Percentiles rank a stretch among this genome's conserved stretches.
These are phyloP conservation scores for Emberiza fucata DNA, from an alignment of 2,113 vertebrate genomes.

Conservation along the genomic window DNA sequence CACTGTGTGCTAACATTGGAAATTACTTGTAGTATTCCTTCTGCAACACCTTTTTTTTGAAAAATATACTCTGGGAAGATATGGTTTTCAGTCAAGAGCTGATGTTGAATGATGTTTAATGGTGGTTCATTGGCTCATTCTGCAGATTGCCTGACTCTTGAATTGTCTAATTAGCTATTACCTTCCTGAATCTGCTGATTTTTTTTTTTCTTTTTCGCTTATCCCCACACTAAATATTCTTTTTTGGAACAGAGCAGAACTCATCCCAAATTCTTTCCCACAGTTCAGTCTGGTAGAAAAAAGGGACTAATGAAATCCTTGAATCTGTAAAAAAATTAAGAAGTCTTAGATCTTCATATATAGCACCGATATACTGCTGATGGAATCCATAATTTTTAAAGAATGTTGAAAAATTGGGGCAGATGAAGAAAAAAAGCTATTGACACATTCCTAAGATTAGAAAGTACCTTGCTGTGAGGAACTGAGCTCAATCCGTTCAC, in stretches of 20 bases:
- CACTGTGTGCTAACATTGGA: not conserved
- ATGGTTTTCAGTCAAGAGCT: not conserved
- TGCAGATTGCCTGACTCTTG: not conserved
- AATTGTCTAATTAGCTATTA: not conserved
- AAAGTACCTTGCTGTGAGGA: not conserved
- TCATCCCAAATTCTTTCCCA: not conserved
- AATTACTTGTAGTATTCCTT: not conserved
- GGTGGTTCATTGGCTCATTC: not conserved
- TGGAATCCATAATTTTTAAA: not conserved
- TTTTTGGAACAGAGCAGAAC: not conserved
- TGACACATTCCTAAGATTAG: not conserved
- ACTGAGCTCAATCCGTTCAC: not conserved
- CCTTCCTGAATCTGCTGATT: not conserved
- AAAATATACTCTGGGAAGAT: not conserved
- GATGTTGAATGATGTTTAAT: not conserved
- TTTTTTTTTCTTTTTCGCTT: not conserved
- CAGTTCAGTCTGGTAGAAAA: not conserved
- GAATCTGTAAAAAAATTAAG: not conserved
- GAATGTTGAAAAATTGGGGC: not conserved
- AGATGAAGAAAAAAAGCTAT: not conserved
- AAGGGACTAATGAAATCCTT: not conserved
- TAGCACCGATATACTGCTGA: not conserved
- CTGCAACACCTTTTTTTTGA: not conserved
- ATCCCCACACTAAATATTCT: not conserved
- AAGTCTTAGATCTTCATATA: not conserved